A percentile compares a stretch with the other conserved stretches of the same genome.
These are phyloP conservation scores for Hyles euphorbiae DNA, from an alignment of 1,140 invertebrate genomes.

Conservation along the genomic window DNA sequence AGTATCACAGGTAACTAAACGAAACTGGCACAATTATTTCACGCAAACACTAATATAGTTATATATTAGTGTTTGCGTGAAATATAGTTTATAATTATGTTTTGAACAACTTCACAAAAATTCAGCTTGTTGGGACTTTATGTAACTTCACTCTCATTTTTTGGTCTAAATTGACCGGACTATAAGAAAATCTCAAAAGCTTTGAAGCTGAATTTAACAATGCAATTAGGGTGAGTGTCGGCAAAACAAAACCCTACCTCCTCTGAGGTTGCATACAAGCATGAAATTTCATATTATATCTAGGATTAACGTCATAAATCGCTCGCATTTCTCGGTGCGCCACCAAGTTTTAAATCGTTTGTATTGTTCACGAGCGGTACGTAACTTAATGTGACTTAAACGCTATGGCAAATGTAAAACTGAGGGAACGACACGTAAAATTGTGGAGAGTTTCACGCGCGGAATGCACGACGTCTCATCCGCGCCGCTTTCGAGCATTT, in stretches of 20 bases:
- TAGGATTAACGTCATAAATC: constrained; percentile 66
- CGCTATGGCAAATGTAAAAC: constrained; percentile 54
- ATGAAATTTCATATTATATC: constrained; percentile 61
- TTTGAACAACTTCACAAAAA: too few relatives aligned
- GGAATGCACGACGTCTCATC: constrained; percentile 58
- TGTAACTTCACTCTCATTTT: too few relatives aligned
- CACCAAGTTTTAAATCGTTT: constrained; percentile 62
- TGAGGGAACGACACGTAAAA: constrained; percentile 55
- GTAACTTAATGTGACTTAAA: constrained; percentile 65
- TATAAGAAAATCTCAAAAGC: constrained; percentile 15
- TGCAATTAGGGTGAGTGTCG: constrained; percentile 50
- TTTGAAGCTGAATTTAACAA: constrained; percentile 37
- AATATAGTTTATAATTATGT: too few relatives aligned
- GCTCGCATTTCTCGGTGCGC: constrained; percentile 44
- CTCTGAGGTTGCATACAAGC: constrained; percentile 45
- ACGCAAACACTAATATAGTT: constrained; percentile 11
- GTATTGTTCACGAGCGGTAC: constrained; percentile 52
- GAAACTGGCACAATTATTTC: not conserved
- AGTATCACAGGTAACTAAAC: too few relatives aligned
- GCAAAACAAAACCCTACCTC: constrained; percentile 44
- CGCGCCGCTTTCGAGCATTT: constrained; percentile 54
- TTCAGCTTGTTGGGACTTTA: too few relatives aligned
- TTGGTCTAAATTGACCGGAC: too few relatives aligned
- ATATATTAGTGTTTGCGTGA: too few relatives aligned
- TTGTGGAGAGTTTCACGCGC: constrained; percentile 45